A percentile compares a stretch with the other conserved stretches of the same genome.
These are phyloP conservation scores for Cerceris rybyensis DNA, from an alignment of 2,888 invertebrate species.

Conservation along the genomic window DNA sequence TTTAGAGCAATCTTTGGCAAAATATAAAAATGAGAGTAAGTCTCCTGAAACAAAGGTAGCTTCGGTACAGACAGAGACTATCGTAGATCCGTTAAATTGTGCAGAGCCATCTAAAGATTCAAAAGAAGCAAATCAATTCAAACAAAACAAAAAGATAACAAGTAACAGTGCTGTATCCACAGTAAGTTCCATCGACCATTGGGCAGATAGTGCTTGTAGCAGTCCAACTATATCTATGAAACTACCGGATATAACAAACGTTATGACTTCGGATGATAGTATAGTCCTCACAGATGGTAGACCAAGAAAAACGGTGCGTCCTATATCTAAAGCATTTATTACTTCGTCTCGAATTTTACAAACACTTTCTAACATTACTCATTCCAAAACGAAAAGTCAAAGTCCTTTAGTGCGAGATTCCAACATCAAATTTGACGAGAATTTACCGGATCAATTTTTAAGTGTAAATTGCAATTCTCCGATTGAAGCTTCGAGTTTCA, in stretches of 20 bases:
- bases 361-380: conserved; percentile 76
- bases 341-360: conserved; percentile 78
- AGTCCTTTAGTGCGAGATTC: conserved; percentile 44
- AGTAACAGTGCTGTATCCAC: conserved; percentile 69
- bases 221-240: conserved; percentile 70
- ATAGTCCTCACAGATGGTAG: conserved; percentile 49
- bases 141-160: conserved; percentile 45
- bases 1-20: conserved; percentile 60
- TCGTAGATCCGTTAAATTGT: conserved; percentile 27
- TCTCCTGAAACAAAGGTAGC: conserved; percentile 60
- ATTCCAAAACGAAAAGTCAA: conserved; percentile 65
- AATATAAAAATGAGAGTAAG: conserved; percentile 48
- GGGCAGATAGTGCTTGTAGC: conserved; percentile 75
- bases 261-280: conserved; percentile 73
- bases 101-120: conserved; percentile 17
- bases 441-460: conserved; percentile 9
- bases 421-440: conserved; percentile 46
- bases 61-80: conserved; percentile 72
- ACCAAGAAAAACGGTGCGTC: conserved; percentile 53
- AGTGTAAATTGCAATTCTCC: conserved; percentile 41
- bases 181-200: conserved; percentile 72
- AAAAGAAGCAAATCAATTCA: conserved; percentile 19
- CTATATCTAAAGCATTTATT: conserved; percentile 74
- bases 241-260: conserved; percentile 69
- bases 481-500: conserved; percentile 56